phyloP scores from a whole-genome alignment of 2,888 invertebrate species.

The Norana najaformis region DNA sequence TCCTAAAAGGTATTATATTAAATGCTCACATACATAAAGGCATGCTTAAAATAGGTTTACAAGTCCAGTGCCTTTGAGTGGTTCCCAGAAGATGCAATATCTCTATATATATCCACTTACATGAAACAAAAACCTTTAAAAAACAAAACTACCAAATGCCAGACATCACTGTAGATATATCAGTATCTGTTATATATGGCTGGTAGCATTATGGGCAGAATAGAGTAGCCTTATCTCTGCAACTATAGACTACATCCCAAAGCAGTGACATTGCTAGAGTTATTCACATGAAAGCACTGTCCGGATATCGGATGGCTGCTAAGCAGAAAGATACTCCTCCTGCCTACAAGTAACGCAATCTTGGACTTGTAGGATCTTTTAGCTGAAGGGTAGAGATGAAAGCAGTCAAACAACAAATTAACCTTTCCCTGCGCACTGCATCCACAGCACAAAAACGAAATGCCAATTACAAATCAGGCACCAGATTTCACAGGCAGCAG shows the following conservation, averaged over 20 bases:
- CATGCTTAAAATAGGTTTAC: not conserved
- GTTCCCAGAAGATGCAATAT: not conserved
- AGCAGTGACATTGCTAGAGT: not conserved
- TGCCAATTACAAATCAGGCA: not conserved
- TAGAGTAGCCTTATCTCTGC: not conserved
- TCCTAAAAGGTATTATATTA: too few species aligned
- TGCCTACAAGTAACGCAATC: not conserved
- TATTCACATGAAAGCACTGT: not conserved
- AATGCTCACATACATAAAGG: not conserved
- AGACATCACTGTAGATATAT: not conserved
- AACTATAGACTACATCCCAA: not conserved
- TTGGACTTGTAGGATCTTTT: not conserved
- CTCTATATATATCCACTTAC: not conserved
- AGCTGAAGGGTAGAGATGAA: slow-evolving; percentile 13
- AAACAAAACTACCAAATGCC: not conserved
- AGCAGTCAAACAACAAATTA: not conserved
- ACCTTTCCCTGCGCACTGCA: not conserved
- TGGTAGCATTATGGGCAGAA: not conserved
- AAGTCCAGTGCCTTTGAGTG: not conserved
- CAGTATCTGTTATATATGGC: not conserved
- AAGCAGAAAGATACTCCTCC: not conserved
- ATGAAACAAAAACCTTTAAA: not conserved
- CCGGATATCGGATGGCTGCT: not conserved
- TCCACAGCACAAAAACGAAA: not conserved
- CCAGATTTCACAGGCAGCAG: not conserved